These are phyloP conservation scores for Emydoidea blandingii DNA, from an alignment of 2,797 vertebrate genomes.

Conservation along the genomic window DNA sequence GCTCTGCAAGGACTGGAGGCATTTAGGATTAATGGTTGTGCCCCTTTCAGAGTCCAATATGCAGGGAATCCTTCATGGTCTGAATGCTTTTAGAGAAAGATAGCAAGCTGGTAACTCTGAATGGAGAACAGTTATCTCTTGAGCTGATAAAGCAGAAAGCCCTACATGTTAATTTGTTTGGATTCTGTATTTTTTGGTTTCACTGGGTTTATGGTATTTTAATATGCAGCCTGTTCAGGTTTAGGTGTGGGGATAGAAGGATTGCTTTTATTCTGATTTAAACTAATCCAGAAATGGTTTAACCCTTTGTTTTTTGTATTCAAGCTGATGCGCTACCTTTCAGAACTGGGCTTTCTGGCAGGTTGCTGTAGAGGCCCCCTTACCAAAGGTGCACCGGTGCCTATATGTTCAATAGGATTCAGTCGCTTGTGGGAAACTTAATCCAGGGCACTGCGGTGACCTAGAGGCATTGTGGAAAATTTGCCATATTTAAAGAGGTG, in stretches of 20 bases:
- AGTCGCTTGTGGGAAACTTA: background rate
- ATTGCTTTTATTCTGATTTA: conserved; percentile 39
- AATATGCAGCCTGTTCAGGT: conserved; percentile 46
- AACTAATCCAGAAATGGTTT: conserved; percentile 44
- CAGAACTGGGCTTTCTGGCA: background rate
- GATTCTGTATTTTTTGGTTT: conserved; percentile 4
- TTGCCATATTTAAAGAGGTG: background rate
- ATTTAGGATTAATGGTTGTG: conserved; percentile 70
- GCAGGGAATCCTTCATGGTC: conserved; percentile 39
- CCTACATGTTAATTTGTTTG: conserved; percentile 30
- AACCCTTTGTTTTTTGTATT: conserved; percentile 30
- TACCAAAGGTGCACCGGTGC: background rate
- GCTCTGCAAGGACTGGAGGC: conserved; percentile 60
- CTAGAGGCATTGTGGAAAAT: background rate
- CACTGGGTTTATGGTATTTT: conserved; percentile 36
- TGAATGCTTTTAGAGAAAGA: conserved; percentile 20
- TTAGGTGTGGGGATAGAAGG: background rate
- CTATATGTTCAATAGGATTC: background rate
- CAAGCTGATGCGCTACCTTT: background rate
- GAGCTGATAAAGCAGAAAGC: conserved; percentile 29
- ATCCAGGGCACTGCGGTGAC: background rate
- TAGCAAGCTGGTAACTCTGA: conserved; percentile 19
- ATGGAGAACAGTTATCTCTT: conserved; percentile 10
- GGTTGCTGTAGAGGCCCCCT: background rate
- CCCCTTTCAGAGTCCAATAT: conserved; percentile 48